Evolutionary conservation across 2,888 invertebrate genomes (phyloP), one percentile per base, ranked within the genome.

Genomic region (Trissolcus brochymenae): DNA sequence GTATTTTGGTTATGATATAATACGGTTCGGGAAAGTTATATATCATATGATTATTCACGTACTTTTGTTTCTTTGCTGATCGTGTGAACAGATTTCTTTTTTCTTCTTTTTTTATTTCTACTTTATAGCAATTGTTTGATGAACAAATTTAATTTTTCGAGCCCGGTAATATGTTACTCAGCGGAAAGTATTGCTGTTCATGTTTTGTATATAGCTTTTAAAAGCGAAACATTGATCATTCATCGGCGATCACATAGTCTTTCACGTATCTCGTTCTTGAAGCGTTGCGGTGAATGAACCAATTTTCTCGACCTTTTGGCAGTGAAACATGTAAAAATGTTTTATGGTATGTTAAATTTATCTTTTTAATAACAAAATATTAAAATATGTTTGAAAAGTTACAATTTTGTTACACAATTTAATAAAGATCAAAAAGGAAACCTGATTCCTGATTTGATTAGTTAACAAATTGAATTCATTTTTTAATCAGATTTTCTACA

Each of bases 181-280:
- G 56, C 66, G 16, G 14, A 49, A 64, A 61, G 59, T 61, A 57
- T 53, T 56, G 35, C 57, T 67, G 59, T 68, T 75, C 57, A 67
- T 41, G 19, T 75, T 61, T 75, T 75, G 75, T 74, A 74, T 14
- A 74, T 74, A 74, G 61, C 56, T 66, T 59, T 57, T 46, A 50
- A 53, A 59, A 59, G 64, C 57, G 55, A 21, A 64, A 53, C 57
- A 54, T 59, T 71, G 54, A 72, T 72, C 59, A 72, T 72, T 64
- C 56, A 59, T 72, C 50, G 21, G 53, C 62, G 56, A 71, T 71
- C n/a, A 71, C 43, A 59, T 53, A 64, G 43, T 64, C 14, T 68
- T 61, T 71, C 46, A 53, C 29, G 57, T 72, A 72, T 41, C 57
- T 61, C 46, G 59, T 57, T 71, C 62, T 53, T 46, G 41, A 14